These are phyloP conservation scores for Lipophrys pholis DNA, from an alignment of 2,113 vertebrate genomes.

Conservation along the genomic window DNA sequence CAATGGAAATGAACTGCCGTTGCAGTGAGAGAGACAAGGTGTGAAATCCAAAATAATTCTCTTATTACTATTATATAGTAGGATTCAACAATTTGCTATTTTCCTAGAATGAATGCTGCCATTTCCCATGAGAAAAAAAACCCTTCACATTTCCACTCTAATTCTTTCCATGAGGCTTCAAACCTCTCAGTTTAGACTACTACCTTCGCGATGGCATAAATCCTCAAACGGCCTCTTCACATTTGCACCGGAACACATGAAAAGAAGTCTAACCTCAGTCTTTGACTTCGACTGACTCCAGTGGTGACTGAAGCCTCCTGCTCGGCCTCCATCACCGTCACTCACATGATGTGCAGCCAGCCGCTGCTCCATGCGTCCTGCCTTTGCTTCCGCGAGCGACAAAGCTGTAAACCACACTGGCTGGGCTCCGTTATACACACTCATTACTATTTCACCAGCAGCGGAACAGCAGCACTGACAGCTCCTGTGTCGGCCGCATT, in stretches of 20 bases:
- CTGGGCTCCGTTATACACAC: constrained; percentile 74
- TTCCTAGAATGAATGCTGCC: too few relatives aligned
- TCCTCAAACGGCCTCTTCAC: neutral
- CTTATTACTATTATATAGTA: neutral
- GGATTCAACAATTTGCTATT: neutral
- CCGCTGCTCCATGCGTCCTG: constrained; percentile 22
- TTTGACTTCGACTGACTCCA: constrained; percentile 9
- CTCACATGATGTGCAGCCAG: constrained; percentile 31
- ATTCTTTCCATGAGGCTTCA: neutral
- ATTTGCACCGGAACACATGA: constrained; percentile 15
- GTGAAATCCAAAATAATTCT: neutral
- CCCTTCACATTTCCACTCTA: too few relatives aligned
- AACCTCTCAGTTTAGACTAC: neutral
- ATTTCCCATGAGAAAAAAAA: neutral
- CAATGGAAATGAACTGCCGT: too few relatives aligned
- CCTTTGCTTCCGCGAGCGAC: constrained; percentile 25
- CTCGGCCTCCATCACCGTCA: constrained; percentile 24
- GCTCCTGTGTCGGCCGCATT: constrained; percentile 80
- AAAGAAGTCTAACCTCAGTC: constrained; percentile 35
- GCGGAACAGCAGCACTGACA: constrained; percentile 81
- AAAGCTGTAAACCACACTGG: constrained; percentile 77
- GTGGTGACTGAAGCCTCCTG: constrained; percentile 26
- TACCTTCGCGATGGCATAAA: neutral
- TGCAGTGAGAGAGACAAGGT: too few relatives aligned
- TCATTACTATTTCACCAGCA: constrained; percentile 86